A percentile compares a stretch with the other conserved stretches of the same genome.
These are phyloP conservation scores for Dipus sagitta DNA, from an alignment of 2,797 vertebrate genomes.

Conservation along the genomic window DNA sequence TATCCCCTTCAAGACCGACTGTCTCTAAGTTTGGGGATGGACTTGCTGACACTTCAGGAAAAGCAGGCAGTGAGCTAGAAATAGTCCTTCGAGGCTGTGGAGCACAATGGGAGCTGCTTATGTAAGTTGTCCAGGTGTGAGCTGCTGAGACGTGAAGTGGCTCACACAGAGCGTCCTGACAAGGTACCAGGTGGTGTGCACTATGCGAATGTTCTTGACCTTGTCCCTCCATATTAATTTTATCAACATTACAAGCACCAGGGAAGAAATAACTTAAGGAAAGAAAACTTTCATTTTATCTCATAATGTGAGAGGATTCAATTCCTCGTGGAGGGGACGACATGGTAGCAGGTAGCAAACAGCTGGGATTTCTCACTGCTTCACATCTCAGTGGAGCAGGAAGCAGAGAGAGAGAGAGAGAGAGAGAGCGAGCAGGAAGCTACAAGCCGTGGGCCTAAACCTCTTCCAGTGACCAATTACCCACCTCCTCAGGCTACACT, in stretches of 20 bases:
- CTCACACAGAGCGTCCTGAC: too few species aligned
- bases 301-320: background rate
- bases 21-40: background rate
- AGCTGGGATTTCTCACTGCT: background rate
- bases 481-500: background rate
- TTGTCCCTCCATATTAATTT: background rate
- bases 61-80: background rate
- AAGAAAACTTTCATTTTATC: background rate
- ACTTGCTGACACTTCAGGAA: background rate
- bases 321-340: rapidly evolving
- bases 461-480: background rate
- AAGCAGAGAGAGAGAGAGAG: too few species aligned
- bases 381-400: too few species aligned
- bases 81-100: rapidly evolving
- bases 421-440: too few species aligned
- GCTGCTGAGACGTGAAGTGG: rapidly evolving
- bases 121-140: rapidly evolving
- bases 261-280: background rate
- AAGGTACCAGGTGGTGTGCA: background rate
- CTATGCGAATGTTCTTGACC: background rate
- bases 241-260: background rate
- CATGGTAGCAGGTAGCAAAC: background rate
- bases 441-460: background rate
- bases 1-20: background rate
- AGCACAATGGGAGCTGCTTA: background rate